Conservation (phyloP, 2,797 vertebrate species). For the Spondyliosoma cantharus region DNA sequence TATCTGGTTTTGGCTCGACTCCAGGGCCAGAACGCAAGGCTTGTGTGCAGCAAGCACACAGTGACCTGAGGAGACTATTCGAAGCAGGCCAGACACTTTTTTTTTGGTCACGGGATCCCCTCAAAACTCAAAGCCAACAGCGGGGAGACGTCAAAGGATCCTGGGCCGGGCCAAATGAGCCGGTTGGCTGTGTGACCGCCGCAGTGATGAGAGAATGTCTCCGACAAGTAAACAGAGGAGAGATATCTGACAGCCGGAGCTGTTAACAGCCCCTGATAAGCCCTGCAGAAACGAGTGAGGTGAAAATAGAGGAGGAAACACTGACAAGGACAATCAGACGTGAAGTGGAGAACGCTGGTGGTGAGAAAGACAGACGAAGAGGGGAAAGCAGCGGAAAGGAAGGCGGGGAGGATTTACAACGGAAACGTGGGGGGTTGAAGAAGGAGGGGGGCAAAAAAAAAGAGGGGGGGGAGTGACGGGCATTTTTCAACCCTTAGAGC, state of each 20-base stretch:
- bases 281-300: conserved; percentile 61
- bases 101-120: conserved; percentile 56
- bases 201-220: conserved; percentile 69
- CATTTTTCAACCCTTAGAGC: conserved; percentile 45
- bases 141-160: conserved; percentile 57
- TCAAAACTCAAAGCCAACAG: conserved; percentile 65
- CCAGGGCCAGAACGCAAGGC: conserved; percentile 41
- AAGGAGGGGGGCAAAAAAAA: neutral
- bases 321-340: conserved; percentile 67
- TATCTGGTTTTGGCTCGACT: conserved; percentile 48
- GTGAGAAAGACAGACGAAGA: conserved; percentile 39
- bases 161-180: conserved; percentile 62
- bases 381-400: conserved; percentile 19
- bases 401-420: conserved; percentile 34
- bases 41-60: conserved; percentile 67
- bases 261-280: conserved; percentile 79
- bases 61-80: conserved; percentile 54
- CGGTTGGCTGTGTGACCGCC: conserved; percentile 47
- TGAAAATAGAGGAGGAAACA: conserved; percentile 69
- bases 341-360: conserved; percentile 36
- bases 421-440: conserved; percentile 12
- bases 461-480: conserved; percentile 32
- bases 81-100: conserved; percentile 59
- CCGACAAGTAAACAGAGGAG: conserved; percentile 71
- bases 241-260: conserved; percentile 73